Evolutionary conservation across 1,140 invertebrate genomes (phyloP), one percentile per base, ranked within the genome.

Genomic region (Hesperophylax magnus): DNA sequence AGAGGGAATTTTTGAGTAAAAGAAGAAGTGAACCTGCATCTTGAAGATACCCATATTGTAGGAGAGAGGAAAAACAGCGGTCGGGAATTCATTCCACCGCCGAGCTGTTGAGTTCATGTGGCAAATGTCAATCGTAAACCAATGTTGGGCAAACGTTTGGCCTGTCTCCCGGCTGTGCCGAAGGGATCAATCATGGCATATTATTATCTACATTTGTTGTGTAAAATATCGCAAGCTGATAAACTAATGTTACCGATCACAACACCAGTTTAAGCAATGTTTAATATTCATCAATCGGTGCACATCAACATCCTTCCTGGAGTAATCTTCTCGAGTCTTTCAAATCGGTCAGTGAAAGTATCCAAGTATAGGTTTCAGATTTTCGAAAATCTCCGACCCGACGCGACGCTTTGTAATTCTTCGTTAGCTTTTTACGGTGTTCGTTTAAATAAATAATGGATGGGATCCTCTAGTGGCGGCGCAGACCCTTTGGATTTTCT

Each of bases 401-500:
- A 22, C 24, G 17, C 63, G 22, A 27, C 63, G 63, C 63, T 65
- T 65, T 65, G 27, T 65, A 65, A 65, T 65, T 65, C 63, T 65
- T 65, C 63, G 63, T 65, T 65, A 65, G 63, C 63, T 17, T 65
- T 65, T 65, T 65, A 27, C 63, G 63, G 63, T 31, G 15, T 65
- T 27, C 27, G 63, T 65, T 65, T 65, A 65, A 22, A 65, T 65
- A 65, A 65, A 65, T 65, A 65, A 65, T 22, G 61, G 61, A 65
- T 65, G 63, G 17, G 17, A 31, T 27, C 63, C 63, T 27, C 63
- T 65, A 31, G 63, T 15, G 11, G 22, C 27, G 8, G 11, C 63
- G 63, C 63, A 27, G 27, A 27, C 63, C 63, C 63, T 24, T 24
- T 31, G 63, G 63, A 65, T 34, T 65, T 65, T 31, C 22, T 31